Conservation (phyloP, 2,113 vertebrate species). For the Strigops habroptila region DNA sequence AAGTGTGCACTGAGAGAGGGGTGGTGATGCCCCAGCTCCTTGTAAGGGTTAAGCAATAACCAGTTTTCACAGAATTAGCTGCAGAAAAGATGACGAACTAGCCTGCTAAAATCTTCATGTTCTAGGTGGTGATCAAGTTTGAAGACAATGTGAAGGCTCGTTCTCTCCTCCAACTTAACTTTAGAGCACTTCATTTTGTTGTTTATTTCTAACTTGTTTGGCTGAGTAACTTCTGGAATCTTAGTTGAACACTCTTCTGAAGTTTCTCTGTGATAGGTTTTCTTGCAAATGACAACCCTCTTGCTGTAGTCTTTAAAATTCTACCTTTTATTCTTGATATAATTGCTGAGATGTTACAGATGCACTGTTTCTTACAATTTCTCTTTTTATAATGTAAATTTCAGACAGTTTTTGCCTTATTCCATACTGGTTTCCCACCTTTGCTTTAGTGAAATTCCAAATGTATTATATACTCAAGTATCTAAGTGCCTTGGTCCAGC, state of each 20-base stretch:
- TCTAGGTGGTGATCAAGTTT: neutral
- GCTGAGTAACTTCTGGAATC: neutral
- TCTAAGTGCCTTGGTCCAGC: neutral
- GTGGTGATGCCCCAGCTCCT: neutral
- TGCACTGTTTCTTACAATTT: neutral
- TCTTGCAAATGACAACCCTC: neutral
- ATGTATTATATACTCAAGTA: neutral
- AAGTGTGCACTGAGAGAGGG: neutral
- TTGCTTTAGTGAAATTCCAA: neutral
- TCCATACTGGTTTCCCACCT: neutral
- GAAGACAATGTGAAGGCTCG: neutral
- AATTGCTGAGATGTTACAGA: neutral
- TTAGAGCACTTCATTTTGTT: neutral
- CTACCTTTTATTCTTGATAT: neutral
- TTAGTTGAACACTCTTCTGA: neutral
- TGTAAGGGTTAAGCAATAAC: neutral
- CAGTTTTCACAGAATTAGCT: neutral
- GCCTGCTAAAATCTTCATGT: neutral
- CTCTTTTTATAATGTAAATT: neutral
- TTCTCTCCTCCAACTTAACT: neutral
- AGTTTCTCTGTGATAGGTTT: neutral
- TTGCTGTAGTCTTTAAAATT: neutral
- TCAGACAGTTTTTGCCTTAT: neutral
- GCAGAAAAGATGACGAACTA: neutral
- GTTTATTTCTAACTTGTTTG: neutral